Evolutionary conservation across 2,113 vertebrate species (phyloP).

Genomic region (Notiomystis cincta): DNA sequence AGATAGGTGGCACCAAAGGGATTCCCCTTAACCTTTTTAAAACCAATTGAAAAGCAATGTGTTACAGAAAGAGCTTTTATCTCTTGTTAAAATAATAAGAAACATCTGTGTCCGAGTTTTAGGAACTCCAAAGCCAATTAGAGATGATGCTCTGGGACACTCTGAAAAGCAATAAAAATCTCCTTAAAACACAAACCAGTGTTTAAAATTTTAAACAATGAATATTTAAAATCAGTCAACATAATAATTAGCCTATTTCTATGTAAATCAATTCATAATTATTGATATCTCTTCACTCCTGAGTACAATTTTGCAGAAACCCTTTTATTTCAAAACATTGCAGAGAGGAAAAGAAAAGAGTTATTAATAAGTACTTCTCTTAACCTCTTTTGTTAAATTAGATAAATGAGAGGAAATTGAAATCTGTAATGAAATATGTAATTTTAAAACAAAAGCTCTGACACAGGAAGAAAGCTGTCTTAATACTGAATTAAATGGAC

Average conservation of each 20-base stretch:
- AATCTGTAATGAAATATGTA: background rate
- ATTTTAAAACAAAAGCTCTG: background rate
- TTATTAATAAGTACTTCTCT: background rate
- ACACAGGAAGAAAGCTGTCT: background rate
- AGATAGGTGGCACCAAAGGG: background rate
- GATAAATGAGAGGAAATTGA: slow-evolving; percentile 12
- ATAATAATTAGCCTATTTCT: slow-evolving; percentile 24
- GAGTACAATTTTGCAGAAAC: slow-evolving; percentile 1
- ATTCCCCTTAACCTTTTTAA: background rate
- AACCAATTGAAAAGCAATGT: background rate
- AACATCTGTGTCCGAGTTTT: background rate
- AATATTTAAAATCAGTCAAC: background rate
- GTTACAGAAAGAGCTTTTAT: background rate
- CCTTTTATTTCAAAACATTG: background rate
- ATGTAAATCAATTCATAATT: slow-evolving; percentile 44
- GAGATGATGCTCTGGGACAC: background rate
- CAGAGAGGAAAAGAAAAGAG: background rate
- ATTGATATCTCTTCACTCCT: slow-evolving; percentile 18
- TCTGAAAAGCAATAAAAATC: background rate
- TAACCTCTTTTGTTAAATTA: slow-evolving; percentile 26
- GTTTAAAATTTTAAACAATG: background rate
- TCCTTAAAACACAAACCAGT: background rate
- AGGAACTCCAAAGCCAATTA: background rate
- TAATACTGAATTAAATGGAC: background rate
- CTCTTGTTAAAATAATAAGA: background rate